Conservation (phyloP, 2,797 vertebrate species). For the Alectoris magna region DNA sequence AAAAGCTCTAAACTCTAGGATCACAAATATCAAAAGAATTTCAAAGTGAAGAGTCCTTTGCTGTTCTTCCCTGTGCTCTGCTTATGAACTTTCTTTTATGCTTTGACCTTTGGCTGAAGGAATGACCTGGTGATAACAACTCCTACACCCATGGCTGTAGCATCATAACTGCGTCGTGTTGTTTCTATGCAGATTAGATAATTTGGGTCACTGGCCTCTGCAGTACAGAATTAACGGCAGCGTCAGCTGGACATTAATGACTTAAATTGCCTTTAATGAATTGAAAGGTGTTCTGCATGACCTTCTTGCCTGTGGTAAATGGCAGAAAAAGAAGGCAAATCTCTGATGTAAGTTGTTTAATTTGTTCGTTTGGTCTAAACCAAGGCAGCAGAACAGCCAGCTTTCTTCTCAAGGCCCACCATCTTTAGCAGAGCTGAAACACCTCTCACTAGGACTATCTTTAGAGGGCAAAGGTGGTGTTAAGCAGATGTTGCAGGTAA, state of each 20-base stretch:
- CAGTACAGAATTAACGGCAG: not conserved
- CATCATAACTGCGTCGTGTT: not conserved
- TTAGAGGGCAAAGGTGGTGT: not conserved
- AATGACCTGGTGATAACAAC: not conserved
- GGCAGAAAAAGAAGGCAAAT: not conserved
- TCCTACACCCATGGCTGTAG: not conserved
- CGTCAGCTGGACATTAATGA: constrained; percentile 8
- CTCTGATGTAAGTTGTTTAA: not conserved
- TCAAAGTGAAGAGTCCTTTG: not conserved
- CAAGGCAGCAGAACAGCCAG: not conserved
- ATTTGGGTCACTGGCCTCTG: not conserved
- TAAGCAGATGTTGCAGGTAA: not conserved
- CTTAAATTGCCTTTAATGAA: constrained; percentile 37
- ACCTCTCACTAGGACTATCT: not conserved
- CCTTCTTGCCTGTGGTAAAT: not conserved
- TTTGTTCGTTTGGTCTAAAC: constrained; percentile 24
- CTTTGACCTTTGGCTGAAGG: not conserved
- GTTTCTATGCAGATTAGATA: not conserved
- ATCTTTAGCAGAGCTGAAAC: not conserved
- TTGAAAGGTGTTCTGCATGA: constrained; percentile 4
- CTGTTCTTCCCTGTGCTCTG: not conserved
- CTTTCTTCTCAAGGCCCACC: not conserved
- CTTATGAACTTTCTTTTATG: not conserved
- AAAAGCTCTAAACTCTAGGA: not conserved
- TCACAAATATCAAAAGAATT: not conserved